These are phyloP conservation scores for Siniperca chuatsi DNA, from an alignment of 2,113 vertebrate genomes.

Conservation along the genomic window DNA sequence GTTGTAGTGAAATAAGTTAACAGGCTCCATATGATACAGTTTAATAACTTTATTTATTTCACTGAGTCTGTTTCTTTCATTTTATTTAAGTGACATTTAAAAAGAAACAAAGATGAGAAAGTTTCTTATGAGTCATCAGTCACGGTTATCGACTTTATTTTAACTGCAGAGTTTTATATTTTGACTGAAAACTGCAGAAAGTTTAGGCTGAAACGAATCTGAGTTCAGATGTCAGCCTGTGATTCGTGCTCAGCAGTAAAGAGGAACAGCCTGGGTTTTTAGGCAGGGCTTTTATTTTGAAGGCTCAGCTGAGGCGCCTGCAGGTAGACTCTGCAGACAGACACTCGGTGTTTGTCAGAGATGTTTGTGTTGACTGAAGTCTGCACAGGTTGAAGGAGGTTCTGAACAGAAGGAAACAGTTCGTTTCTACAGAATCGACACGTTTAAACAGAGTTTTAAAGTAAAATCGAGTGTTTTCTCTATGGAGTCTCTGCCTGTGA, in stretches of 20 bases:
- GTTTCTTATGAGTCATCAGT: neutral
- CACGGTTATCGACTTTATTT: neutral
- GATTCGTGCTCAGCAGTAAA: neutral
- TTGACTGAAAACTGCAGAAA: neutral
- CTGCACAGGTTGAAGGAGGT: neutral
- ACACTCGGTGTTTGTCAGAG: neutral
- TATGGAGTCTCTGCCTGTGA: constrained; percentile 57
- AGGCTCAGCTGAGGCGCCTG: constrained; percentile 4
- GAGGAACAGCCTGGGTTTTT: neutral
- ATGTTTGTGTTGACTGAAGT: neutral
- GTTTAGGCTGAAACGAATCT: neutral
- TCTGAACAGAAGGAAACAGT: neutral
- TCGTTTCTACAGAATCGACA: neutral
- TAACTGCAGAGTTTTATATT: neutral
- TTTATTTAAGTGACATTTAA: too few species aligned
- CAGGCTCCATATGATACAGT: too few species aligned
- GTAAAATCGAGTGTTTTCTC: neutral
- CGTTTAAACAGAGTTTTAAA: neutral
- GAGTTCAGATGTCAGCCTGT: neutral
- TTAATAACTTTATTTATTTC: too few species aligned
- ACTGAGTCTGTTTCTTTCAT: too few species aligned
- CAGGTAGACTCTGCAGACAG: neutral
- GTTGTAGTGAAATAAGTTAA: too few species aligned
- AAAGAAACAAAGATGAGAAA: too few species aligned
- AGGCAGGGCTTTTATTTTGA: constrained; percentile 43